phyloP scores from a whole-genome alignment of 2,113 vertebrate genomes.

The Gavia stellata region DNA sequence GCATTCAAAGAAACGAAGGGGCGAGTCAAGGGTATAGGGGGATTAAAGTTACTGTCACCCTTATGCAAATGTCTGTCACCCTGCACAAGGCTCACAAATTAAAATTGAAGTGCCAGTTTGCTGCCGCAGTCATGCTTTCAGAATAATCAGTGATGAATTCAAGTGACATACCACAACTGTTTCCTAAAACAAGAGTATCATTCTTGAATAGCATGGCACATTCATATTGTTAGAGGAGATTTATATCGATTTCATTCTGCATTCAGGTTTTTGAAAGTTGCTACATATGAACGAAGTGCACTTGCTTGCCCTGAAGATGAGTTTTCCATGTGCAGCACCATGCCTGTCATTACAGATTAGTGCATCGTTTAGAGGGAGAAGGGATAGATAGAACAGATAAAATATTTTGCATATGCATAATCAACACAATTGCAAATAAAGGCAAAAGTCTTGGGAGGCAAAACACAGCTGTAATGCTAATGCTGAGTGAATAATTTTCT shows the following conservation, averaged over 20 bases:
- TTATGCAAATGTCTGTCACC: conserved; percentile 53
- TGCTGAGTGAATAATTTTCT: conserved; percentile 38
- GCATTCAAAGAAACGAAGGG: conserved; percentile 30
- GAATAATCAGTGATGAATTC: conserved; percentile 45
- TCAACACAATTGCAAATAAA: conserved; percentile 56
- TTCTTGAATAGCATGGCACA: not conserved
- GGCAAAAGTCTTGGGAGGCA: conserved; percentile 54
- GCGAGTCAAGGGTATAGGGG: conserved; percentile 19
- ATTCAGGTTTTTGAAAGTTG: not conserved
- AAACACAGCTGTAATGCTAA: conserved; percentile 59
- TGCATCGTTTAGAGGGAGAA: not conserved
- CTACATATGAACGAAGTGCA: not conserved
- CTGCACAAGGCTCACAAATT: conserved; percentile 42
- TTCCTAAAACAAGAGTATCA: conserved; percentile 10
- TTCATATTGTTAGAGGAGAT: not conserved
- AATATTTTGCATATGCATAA: conserved; percentile 64
- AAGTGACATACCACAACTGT: conserved; percentile 1
- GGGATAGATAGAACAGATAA: conserved; percentile 19
- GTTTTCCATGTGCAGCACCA: conserved; percentile 17
- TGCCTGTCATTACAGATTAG: conserved; percentile 60
- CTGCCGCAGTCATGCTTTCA: conserved; percentile 25
- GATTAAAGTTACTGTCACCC: conserved; percentile 57
- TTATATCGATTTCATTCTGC: conserved; percentile 10
- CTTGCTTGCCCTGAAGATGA: conserved; percentile 48
- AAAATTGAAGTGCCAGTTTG: conserved; percentile 50